Conservation (phyloP, 2,888 invertebrate genomes). For the Hemaris fuciformis region DNA sequence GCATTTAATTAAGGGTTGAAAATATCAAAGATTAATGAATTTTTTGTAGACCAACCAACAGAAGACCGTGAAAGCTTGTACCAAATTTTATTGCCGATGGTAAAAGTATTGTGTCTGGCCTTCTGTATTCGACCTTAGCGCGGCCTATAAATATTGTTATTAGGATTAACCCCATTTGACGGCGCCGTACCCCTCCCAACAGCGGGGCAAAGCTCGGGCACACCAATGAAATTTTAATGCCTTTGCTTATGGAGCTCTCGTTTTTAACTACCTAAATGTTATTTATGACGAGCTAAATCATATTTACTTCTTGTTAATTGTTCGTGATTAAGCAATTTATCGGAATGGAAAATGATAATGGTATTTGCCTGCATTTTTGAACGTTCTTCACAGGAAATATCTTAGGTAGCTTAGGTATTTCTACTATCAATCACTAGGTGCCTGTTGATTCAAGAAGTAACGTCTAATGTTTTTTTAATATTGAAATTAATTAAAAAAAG, state of each 20-base stretch:
- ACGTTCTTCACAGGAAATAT: too few species aligned
- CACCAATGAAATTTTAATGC: background rate
- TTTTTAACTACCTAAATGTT: background rate
- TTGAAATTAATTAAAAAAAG: too few species aligned
- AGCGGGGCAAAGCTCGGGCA: background rate
- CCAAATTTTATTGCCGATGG: constrained; percentile 3
- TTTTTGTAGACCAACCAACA: background rate
- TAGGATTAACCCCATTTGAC: constrained; percentile 38
- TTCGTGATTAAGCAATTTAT: too few species aligned
- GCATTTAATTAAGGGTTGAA: too few species aligned
- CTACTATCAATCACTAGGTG: too few species aligned
- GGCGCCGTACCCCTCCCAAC: background rate
- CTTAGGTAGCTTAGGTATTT: too few species aligned
- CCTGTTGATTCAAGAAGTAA: too few species aligned
- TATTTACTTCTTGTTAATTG: background rate
- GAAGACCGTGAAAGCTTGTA: background rate
- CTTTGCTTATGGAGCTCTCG: background rate
- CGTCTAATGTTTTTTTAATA: too few species aligned
- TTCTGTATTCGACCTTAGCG: constrained; percentile 27
- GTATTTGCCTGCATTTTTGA: too few species aligned
- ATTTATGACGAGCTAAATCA: background rate
- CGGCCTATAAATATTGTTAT: constrained; percentile 34
- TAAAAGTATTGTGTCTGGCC: background rate
- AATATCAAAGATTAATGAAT: too few species aligned
- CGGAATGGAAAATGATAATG: too few species aligned